Evolutionary conservation across 2,797 vertebrate genomes (phyloP), one percentile per base, ranked within the genome.

Genomic region (Falco cherrug): DNA sequence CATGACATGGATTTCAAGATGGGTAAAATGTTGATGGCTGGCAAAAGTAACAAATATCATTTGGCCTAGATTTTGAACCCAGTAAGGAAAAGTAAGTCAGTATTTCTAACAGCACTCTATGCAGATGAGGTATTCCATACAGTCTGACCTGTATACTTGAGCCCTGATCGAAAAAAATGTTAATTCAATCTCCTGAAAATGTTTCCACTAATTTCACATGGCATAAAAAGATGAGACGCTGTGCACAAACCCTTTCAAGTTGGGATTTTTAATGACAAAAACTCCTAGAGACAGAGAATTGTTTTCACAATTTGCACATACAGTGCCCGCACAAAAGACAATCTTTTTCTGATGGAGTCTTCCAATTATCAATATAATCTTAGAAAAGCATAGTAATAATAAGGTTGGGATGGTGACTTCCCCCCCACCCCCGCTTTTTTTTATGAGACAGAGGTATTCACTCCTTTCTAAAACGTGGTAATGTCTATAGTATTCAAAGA

Each of bases 351-450:
- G 37, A 77, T 29, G 41, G 13, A 63, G 24, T 76, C 41, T 26
- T 84, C 21, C 51, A 80, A 57, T 8, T 70, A 84, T 73, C 53
- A 79, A 61, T 25, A 39, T 21, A 85, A 77, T 20, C 26, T 73
- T 50, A 74, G 48, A 80, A 90, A 86, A 67, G 3, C 24, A 54
- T 1, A n/a, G 29, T 12, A 87, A 59, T 47, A 78, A 25, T 35
- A 68, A 85, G 9, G 14, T 24, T 84, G 29, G 13, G 21, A 51
- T 47, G 18, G 17, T 28, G n/a, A 85, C 26, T 54, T 50, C 18
- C 6, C 7, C 43, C 45, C 6, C 1, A 0, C 0, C 1, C 19
- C 5, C 2, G 39, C 0, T 6, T 43, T 69, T 54, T 37, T 47
- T 45, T 48, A 67, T 9, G 43, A 79, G 37, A 85, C 21, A 35